Evolutionary conservation across 2,888 invertebrate species (phyloP).

Genomic region (Melipona beecheii): DNA sequence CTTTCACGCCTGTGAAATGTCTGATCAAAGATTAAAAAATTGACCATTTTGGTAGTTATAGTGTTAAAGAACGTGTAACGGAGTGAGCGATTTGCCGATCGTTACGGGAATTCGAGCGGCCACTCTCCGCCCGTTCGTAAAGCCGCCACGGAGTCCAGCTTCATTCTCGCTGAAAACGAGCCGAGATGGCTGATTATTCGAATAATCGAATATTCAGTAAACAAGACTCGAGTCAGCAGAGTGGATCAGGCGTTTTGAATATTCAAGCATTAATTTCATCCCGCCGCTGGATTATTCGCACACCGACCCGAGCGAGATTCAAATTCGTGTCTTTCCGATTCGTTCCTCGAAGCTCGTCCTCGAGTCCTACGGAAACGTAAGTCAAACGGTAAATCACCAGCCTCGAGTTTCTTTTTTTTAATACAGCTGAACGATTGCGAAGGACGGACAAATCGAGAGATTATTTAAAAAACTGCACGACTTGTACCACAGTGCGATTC

Average conservation of each 20-base stretch:
- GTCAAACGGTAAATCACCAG: background rate
- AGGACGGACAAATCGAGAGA: background rate
- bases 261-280: constrained; percentile 29
- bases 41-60: no score
- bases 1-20: no score
- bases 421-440: no score
- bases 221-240: constrained; percentile 18
- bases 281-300: constrained; percentile 8
- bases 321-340: background rate
- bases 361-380: background rate
- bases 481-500: no score
- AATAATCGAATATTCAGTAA: constrained; percentile 35
- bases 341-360: background rate
- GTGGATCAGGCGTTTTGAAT: constrained; percentile 29
- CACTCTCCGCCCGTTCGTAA: no score
- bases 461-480: background rate
- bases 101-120: no score
- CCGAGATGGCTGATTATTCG: constrained; percentile 14
- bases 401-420: background rate
- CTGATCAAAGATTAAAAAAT: no score
- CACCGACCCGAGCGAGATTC: background rate
- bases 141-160: background rate
- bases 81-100: background rate
- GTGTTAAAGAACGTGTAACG: background rate
- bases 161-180: background rate